Percentiles rank a stretch among this genome's conserved stretches.
Evolutionary conservation across 2,113 vertebrate genomes (phyloP).

Genomic region (Gallinago media): DNA sequence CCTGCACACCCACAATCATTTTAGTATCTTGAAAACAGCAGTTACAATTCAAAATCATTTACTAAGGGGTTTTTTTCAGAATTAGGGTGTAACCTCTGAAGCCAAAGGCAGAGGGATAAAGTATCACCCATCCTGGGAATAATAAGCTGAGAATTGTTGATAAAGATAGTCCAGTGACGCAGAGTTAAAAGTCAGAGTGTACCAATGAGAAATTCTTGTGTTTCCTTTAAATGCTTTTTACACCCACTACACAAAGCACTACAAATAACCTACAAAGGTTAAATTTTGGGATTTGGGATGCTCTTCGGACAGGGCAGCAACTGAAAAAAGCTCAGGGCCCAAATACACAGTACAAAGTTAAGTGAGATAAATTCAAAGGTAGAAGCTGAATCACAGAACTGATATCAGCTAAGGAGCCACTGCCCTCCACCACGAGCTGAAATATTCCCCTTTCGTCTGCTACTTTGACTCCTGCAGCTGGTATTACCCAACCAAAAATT

Average conservation of each 20-base stretch:
- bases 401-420: background rate
- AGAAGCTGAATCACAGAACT: slow-evolving; percentile 41
- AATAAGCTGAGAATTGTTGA: background rate
- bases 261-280: background rate
- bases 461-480: slow-evolving; percentile 35
- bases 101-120: background rate
- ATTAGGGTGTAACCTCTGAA: background rate
- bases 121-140: background rate
- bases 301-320: background rate
- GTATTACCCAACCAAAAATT: slow-evolving; percentile 1
- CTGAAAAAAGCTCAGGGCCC: background rate
- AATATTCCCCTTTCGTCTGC: slow-evolving; percentile 14
- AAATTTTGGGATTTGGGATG: background rate
- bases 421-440: background rate
- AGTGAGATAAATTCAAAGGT: slow-evolving; percentile 33
- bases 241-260: background rate
- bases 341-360: background rate
- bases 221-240: background rate
- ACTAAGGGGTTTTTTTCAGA: background rate
- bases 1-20: background rate
- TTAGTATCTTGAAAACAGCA: background rate
- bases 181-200: background rate
- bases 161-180: background rate
- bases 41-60: background rate
- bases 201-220: background rate